phyloP scores from a whole-genome alignment of 1,140 invertebrate genomes.

The Philopotamus ludificatus region DNA sequence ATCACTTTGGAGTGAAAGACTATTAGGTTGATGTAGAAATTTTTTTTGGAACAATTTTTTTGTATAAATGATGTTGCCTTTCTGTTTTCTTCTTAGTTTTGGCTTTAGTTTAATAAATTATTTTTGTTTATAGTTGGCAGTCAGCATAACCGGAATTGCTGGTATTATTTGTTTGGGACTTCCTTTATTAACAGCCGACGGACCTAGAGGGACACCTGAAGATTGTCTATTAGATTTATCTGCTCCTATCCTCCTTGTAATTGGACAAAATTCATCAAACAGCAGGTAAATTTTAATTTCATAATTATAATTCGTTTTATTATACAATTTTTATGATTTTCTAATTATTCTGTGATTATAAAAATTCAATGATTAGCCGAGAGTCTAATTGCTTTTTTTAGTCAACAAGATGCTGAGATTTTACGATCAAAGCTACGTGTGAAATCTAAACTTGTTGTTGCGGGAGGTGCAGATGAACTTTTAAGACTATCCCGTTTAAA shows the following conservation, averaged over 20 bases:
- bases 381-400: slow-evolving; percentile 19
- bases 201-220: slow-evolving; percentile 33
- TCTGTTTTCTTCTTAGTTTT: too few species aligned
- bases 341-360: neutral
- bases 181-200: slow-evolving; percentile 33
- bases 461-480: slow-evolving; percentile 38
- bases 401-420: slow-evolving; percentile 39
- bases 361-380: too few species aligned
- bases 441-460: slow-evolving; percentile 34
- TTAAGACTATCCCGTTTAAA: slow-evolving; percentile 32
- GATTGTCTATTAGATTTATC: slow-evolving; percentile 37
- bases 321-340: neutral
- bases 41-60: too few species aligned
- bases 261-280: slow-evolving; percentile 38
- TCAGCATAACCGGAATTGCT: slow-evolving; percentile 30
- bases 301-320: slow-evolving; percentile 1
- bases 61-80: too few species aligned
- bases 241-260: slow-evolving; percentile 36
- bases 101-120: too few species aligned
- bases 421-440: slow-evolving; percentile 33
- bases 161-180: slow-evolving; percentile 35
- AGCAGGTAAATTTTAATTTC: slow-evolving; percentile 31
- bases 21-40: too few species aligned
- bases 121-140: slow-evolving; percentile 36
- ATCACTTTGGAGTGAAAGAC: too few species aligned